Evolutionary conservation across 2,888 invertebrate genomes (phyloP).

Genomic region (Platycheirus rosarum): DNA sequence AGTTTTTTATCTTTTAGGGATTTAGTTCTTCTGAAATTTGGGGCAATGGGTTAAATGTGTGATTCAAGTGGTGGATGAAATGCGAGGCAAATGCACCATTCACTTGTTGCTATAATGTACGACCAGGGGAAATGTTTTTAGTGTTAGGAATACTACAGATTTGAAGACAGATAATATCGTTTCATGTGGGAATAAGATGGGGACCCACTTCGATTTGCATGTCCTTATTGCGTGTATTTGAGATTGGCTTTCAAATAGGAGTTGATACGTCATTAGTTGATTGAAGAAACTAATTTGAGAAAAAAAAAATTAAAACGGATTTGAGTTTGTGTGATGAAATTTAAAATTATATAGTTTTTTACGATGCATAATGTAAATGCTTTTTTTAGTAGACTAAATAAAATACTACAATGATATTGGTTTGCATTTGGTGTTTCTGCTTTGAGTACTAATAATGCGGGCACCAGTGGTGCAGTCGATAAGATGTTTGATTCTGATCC

Average conservation of each 20-base stretch:
- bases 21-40: slow-evolving; percentile 61
- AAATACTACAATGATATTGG: too few species aligned
- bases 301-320: background rate
- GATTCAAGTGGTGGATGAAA: slow-evolving; percentile 35
- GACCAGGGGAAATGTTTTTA: slow-evolving; percentile 70
- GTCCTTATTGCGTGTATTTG: slow-evolving; percentile 56
- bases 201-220: slow-evolving; percentile 48
- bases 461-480: too few species aligned
- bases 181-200: slow-evolving; percentile 14
- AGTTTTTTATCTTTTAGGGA: slow-evolving; percentile 66
- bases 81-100: slow-evolving; percentile 23
- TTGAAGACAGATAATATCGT: slow-evolving; percentile 40
- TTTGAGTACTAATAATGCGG: too few species aligned
- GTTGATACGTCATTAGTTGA: slow-evolving; percentile 32
- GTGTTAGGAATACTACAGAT: slow-evolving; percentile 55
- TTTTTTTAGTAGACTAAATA: too few species aligned
- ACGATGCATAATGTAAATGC: too few species aligned
- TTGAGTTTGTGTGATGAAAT: slow-evolving; percentile 4
- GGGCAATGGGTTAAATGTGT: slow-evolving; percentile 67
- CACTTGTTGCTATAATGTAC: slow-evolving; percentile 61
- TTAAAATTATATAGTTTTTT: background rate
- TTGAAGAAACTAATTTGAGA: slow-evolving; percentile 35
- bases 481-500: too few species aligned
- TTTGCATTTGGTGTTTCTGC: too few species aligned
- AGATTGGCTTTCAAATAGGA: slow-evolving; percentile 9